phyloP scores from a whole-genome alignment of 2,113 vertebrate species.

The Seriola dumerili region DNA sequence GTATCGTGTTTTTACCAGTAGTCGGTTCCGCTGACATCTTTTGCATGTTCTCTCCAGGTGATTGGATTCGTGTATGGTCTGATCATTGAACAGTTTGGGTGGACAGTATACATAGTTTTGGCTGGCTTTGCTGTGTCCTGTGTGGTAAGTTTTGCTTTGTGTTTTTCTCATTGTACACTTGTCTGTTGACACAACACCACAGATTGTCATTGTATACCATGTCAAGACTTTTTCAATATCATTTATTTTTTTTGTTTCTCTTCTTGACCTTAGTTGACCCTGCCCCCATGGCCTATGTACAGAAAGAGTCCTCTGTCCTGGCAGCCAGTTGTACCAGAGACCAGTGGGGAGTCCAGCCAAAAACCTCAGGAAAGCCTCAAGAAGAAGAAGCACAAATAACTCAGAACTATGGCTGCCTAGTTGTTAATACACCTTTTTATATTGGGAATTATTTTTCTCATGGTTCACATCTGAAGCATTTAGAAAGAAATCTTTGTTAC shows the following conservation, averaged over 20 bases:
- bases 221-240: not conserved
- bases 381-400: slow-evolving; percentile 96
- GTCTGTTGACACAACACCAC: too few relatives aligned
- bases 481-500: slow-evolving; percentile 35
- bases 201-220: too few relatives aligned
- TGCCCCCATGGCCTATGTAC: slow-evolving; percentile 98
- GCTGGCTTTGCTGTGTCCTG: slow-evolving; percentile 93
- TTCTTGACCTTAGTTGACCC: slow-evolving; percentile 87
- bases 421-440: slow-evolving; percentile 50
- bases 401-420: not conserved
- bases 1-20: slow-evolving; percentile 17
- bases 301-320: slow-evolving; percentile 92
- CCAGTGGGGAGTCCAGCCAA: slow-evolving; percentile 83
- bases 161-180: too few relatives aligned
- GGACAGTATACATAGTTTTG: slow-evolving; percentile 97
- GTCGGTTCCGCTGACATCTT: not conserved
- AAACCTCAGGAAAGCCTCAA: slow-evolving; percentile 90
- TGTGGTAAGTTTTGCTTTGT: slow-evolving; percentile 87
- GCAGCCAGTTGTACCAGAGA: slow-evolving; percentile 90
- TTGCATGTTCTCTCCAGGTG: slow-evolving; percentile 80
- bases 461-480: slow-evolving; percentile 24
- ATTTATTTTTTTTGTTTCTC: not conserved
- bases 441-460: slow-evolving; percentile 13
- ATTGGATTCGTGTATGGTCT: slow-evolving; percentile 95
- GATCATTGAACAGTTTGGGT: slow-evolving; percentile 94